These are phyloP conservation scores for Pemphredon lugubris DNA, from an alignment of 2,888 invertebrate species.

Conservation along the genomic window DNA sequence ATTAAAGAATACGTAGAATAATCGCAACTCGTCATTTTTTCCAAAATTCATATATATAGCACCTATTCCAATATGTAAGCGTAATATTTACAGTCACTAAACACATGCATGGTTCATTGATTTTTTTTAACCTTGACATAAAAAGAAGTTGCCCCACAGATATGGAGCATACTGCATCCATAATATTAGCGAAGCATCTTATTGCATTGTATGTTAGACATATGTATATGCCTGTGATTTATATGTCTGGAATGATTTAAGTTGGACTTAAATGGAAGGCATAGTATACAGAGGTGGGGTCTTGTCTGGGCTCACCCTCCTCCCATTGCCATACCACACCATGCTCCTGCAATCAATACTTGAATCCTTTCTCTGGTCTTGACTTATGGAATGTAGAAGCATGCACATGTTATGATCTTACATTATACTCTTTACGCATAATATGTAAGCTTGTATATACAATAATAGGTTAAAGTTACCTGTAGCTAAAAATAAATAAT, in stretches of 20 bases:
- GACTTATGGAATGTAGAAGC: conserved; percentile 69
- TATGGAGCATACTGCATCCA: conserved; percentile 3
- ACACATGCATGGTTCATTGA: conserved; percentile 22
- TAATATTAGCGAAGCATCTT: conserved; percentile 30
- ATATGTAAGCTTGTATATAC: conserved; percentile 28
- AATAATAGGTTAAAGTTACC: conserved; percentile 48
- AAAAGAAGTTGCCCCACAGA: conserved; percentile 7
- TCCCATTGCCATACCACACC: conserved; percentile 72
- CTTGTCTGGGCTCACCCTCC: conserved; percentile 78
- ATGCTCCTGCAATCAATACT: conserved; percentile 79
- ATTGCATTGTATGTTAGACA: conserved; percentile 22
- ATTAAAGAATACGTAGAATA: too few relatives aligned
- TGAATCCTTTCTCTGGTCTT: conserved; percentile 75
- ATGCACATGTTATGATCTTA: conserved; percentile 49
- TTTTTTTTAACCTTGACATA: conserved; percentile 12
- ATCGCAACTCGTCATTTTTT: too few relatives aligned
- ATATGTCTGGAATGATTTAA: conserved; percentile 51
- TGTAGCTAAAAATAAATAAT: conserved; percentile 49
- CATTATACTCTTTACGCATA: conserved; percentile 36
- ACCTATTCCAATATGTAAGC: conserved; percentile 10
- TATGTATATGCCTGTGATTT: conserved; percentile 38
- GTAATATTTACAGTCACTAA: conserved; percentile 8
- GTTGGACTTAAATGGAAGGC: conserved; percentile 67
- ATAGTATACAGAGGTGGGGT: conserved; percentile 72
- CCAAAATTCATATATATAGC: not conserved